Evolutionary conservation across 1,140 invertebrate genomes (phyloP).

Genomic region (Drosophila nebulosa): DNA sequence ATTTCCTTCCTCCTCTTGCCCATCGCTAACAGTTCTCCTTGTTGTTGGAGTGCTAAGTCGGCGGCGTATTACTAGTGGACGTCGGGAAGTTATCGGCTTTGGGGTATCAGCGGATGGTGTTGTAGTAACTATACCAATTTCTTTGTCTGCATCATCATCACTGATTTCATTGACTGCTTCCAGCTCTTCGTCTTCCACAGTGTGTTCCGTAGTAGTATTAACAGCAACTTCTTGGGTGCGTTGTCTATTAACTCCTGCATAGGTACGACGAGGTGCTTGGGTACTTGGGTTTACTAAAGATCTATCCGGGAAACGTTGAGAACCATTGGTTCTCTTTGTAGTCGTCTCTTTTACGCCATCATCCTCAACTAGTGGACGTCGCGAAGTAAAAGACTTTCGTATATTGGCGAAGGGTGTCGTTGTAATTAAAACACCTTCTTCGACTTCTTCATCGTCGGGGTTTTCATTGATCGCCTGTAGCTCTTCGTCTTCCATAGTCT

Average conservation of each 20-base stretch:
- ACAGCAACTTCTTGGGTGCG: constrained; percentile 3
- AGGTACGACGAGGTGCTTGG: constrained; percentile 1
- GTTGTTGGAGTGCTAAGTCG: constrained; percentile 26
- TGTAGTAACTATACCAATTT: background rate
- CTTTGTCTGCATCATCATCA: background rate
- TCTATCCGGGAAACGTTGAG: too few relatives aligned
- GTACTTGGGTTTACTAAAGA: too few relatives aligned
- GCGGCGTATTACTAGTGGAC: constrained; percentile 29
- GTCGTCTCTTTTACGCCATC: too few relatives aligned
- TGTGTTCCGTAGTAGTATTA: background rate
- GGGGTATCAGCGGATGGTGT: background rate
- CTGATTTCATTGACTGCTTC: background rate
- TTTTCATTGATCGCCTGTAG: background rate
- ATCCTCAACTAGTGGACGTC: too few relatives aligned
- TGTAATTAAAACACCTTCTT: background rate
- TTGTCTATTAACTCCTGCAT: constrained; percentile 10
- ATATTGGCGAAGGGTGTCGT: too few relatives aligned
- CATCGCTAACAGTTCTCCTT: constrained; percentile 1
- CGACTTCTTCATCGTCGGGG: background rate
- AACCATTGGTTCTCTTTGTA: too few relatives aligned
- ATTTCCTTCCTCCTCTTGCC: constrained; percentile 1
- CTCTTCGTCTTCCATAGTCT: background rate
- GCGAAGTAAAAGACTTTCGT: too few relatives aligned
- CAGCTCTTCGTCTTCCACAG: background rate
- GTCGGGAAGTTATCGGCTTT: constrained; percentile 4